Base-by-base conservation (phyloP, 2,888 invertebrate genomes). In the Mimachlamys varia region DNA sequence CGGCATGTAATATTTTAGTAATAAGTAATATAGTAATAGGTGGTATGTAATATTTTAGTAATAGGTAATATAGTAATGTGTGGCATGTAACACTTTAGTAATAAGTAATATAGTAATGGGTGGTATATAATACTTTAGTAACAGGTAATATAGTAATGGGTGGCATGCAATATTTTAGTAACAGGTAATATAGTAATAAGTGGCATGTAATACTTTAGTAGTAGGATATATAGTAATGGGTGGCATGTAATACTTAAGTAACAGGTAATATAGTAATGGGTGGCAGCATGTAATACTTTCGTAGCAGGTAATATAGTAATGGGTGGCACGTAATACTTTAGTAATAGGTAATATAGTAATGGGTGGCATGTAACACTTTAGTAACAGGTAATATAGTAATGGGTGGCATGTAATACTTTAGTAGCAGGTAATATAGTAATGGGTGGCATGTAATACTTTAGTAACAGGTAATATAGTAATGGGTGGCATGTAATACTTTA, bases 11-110 rank as follows among this genome's bases (percentile, higher is more conserved):
- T 44, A 44, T 5, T 3, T n/a, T n/a, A n/a, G n/a, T n/a, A n/a
- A n/a, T n/a, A 44, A 44, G 44, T 44, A 3, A 44, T 44, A 5
- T 44, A 44, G n/a, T 44, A 44, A 44, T 44, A 7, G 44, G 44
- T 7, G 44, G 95, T 15, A 92, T 96, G 37, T 95, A 95, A 96
- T 96, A 93, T 95, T 96, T 92, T 96, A 58, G 96, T 96, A 5
- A 96, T 96, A 22, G 96, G 95, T 13, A 92, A 94, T 33, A 96
- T 95, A 92, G 92, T 96, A 49, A 76, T 95, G 88, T 96, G 96
- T n/a, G 94, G 95, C 17, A 92, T 96, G 37, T 95, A 95, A 96
- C 96, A 93, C 44, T 7, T 5, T 96, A 58, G 96, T 96, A 5
- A 96, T 96, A 22, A 96, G 95, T 13, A 92, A 94, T 37, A 95